A percentile compares a stretch with the other conserved stretches of the same genome.
phyloP scores from a whole-genome alignment of 2,113 vertebrate species.

The Fregata magnificens region DNA sequence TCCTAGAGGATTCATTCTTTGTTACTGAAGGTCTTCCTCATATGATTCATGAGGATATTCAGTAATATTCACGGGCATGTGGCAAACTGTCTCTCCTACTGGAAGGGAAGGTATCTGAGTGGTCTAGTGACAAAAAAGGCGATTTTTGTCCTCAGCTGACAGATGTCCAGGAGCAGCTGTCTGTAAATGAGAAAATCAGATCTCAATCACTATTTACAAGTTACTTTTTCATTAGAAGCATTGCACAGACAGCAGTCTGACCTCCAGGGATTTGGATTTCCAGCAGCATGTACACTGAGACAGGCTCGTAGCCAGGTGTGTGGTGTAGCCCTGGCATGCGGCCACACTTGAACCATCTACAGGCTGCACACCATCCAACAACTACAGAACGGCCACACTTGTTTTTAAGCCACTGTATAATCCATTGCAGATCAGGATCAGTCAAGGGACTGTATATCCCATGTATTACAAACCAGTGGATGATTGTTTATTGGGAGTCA shows the following conservation, averaged over 20 bases:
- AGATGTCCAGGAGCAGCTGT: neutral
- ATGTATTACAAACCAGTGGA: neutral
- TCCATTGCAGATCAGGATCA: neutral
- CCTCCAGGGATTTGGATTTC: neutral
- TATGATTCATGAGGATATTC: neutral
- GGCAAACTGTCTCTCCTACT: neutral
- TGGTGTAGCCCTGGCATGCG: neutral
- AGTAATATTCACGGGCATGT: neutral
- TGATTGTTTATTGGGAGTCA: neutral
- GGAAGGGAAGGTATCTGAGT: neutral
- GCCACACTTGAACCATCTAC: neutral
- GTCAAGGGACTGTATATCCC: neutral
- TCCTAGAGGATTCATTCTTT: neutral
- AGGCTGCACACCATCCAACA: neutral
- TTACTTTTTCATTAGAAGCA: neutral
- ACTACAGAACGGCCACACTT: neutral
- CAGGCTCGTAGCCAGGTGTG: neutral
- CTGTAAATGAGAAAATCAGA: neutral
- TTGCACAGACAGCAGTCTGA: accelerated
- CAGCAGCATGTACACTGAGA: neutral
- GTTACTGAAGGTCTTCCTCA: neutral
- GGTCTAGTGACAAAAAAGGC: neutral
- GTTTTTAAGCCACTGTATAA: neutral
- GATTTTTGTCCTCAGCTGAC: neutral
- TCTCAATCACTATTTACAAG: neutral